Evolutionary conservation across 2,797 vertebrate genomes (phyloP).

Genomic region (Propithecus perrieri): DNA sequence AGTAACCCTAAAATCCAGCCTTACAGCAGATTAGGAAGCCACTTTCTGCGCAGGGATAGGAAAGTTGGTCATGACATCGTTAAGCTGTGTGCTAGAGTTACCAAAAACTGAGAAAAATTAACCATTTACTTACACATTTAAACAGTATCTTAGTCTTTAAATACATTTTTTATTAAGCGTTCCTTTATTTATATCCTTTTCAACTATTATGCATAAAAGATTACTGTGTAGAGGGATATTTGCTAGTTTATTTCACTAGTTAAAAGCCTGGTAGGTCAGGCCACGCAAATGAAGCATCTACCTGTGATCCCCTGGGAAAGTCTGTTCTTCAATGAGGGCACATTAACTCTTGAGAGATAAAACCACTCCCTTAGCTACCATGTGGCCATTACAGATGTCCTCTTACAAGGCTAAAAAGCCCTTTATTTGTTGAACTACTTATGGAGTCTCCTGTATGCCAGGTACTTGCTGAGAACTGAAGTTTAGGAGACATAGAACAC

Average conservation of each 20-base stretch:
- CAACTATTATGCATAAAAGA: not conserved
- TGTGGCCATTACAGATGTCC: no score
- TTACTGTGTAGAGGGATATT: not conserved
- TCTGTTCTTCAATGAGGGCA: not conserved
- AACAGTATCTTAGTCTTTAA: not conserved
- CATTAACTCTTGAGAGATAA: not conserved
- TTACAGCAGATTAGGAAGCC: not conserved
- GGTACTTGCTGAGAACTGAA: not conserved
- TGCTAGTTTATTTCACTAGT: not conserved
- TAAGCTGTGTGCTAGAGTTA: not conserved
- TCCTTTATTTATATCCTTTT: not conserved
- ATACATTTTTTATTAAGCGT: not conserved
- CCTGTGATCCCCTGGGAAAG: not conserved
- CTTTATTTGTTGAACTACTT: not conserved
- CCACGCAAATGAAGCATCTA: not conserved
- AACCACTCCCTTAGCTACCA: not conserved
- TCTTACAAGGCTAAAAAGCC: not conserved
- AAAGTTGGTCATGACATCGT: accelerated
- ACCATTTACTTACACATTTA: not conserved
- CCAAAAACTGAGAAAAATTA: not conserved
- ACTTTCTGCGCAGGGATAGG: not conserved
- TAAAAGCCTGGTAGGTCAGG: not conserved
- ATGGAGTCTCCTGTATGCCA: not conserved
- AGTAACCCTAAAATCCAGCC: not conserved
- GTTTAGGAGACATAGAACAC: not conserved